Percentiles rank a stretch among this genome's conserved stretches.
phyloP scores from a whole-genome alignment of 2,797 vertebrate species.

The Parauchenoglanis punctatus region DNA sequence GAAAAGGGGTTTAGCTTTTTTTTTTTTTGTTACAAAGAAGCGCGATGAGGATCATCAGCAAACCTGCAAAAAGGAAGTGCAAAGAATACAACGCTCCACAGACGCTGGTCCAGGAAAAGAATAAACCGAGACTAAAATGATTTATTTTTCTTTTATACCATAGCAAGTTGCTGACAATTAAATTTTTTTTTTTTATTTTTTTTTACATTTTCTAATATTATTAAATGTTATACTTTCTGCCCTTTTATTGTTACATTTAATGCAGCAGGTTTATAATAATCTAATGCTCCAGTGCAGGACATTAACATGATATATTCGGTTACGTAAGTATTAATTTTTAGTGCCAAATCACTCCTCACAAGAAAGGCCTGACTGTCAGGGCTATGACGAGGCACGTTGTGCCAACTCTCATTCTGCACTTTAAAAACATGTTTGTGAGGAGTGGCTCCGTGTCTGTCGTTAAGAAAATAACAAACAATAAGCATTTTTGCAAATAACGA shows the following conservation, averaged over 20 bases:
- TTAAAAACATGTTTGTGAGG: not conserved
- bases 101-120: not conserved
- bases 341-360: not conserved
- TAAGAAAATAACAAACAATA: not conserved
- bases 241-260: not conserved
- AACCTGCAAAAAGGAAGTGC: not conserved
- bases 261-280: not conserved
- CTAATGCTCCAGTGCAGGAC: not conserved
- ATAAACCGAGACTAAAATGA: not conserved
- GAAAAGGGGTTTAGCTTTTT: not conserved
- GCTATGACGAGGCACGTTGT: not conserved
- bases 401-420: not conserved
- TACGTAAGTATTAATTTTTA: not conserved
- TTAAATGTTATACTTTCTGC: not conserved
- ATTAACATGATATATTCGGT: not conserved
- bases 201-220: not conserved
- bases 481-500: no score
- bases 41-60: not conserved
- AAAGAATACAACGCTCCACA: not conserved
- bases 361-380: not conserved
- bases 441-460: not conserved
- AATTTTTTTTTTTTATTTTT: no score
- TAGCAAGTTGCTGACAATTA: not conserved
- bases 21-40: not conserved
- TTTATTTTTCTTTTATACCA: not conserved